These are phyloP conservation scores for Ramphastos sulfuratus DNA, from an alignment of 2,113 vertebrate genomes.

Conservation along the genomic window DNA sequence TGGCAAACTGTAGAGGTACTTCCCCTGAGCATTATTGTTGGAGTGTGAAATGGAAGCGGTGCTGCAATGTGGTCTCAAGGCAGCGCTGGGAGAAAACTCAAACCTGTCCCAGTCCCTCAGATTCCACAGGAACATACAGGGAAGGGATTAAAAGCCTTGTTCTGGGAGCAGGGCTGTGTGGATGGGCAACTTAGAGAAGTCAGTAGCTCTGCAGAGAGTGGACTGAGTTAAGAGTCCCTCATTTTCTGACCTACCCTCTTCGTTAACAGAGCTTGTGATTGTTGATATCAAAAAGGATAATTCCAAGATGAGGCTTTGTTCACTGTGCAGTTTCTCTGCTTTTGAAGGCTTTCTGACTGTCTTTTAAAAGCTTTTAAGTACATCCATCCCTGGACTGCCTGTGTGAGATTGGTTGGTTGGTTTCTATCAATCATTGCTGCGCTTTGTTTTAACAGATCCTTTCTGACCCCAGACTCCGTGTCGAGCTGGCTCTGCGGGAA, in stretches of 20 bases:
- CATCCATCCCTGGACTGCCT: neutral
- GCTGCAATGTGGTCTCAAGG: neutral
- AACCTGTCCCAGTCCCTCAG: neutral
- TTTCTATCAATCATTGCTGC: neutral
- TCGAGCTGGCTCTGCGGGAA: slow-evolving; percentile 87
- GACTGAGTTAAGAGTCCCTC: neutral
- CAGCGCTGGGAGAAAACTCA: neutral
- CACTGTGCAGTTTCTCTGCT: neutral
- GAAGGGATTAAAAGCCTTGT: neutral
- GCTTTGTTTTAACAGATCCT: slow-evolving; percentile 83
- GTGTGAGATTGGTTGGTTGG: neutral
- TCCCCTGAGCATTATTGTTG: neutral
- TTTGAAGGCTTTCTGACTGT: neutral
- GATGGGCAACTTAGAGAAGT: neutral
- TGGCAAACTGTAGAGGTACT: neutral
- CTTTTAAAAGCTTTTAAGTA: neutral
- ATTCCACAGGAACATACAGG: neutral
- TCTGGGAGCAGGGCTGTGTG: neutral
- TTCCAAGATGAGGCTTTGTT: neutral
- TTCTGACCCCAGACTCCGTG: slow-evolving; percentile 87
- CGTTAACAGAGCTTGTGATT: neutral
- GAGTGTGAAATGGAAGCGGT: neutral
- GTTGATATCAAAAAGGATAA: neutral
- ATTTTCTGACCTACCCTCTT: neutral
- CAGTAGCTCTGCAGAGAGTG: neutral